Percentiles rank a stretch among this genome's conserved stretches.
Evolutionary conservation across 2,888 invertebrate genomes (phyloP).

Genomic region (Adelphocoris suturalis): DNA sequence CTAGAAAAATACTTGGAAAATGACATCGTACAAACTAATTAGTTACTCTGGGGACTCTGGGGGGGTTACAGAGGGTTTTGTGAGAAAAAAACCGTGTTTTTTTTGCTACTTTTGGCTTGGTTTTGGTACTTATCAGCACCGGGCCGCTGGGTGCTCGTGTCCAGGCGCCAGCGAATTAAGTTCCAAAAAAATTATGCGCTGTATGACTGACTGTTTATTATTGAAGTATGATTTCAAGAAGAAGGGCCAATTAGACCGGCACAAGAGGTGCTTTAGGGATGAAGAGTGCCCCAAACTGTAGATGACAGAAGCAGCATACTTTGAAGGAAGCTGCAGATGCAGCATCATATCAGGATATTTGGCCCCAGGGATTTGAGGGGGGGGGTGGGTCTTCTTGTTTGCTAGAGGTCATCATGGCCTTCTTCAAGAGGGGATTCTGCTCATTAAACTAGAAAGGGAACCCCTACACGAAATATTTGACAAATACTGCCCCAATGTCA

Average conservation of each 20-base stretch:
- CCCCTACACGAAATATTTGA: slow-evolving; percentile 36
- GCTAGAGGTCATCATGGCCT: slow-evolving; percentile 28
- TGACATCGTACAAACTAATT: too few relatives aligned
- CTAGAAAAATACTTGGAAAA: too few relatives aligned
- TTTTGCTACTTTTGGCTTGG: too few relatives aligned
- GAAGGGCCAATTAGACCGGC: slow-evolving; percentile 27
- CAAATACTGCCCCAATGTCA: slow-evolving; percentile 44
- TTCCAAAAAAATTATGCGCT: neutral
- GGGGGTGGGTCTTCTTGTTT: too few relatives aligned
- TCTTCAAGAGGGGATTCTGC: slow-evolving; percentile 14
- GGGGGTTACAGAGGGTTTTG: too few relatives aligned
- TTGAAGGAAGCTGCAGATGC: slow-evolving; percentile 18
- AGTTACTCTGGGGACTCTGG: too few relatives aligned
- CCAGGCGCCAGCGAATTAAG: too few relatives aligned
- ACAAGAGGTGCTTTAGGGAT: slow-evolving; percentile 16
- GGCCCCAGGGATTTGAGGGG: neutral
- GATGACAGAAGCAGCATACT: slow-evolving; percentile 9
- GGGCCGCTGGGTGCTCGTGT: too few relatives aligned
- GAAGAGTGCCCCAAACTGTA: neutral
- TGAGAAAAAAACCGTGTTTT: too few relatives aligned
- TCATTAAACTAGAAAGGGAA: slow-evolving; percentile 21
- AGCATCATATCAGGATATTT: slow-evolving; percentile 13
- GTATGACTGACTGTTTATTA: slow-evolving; percentile 10
- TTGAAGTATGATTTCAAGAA: slow-evolving; percentile 33
- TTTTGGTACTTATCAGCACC: too few relatives aligned